Conservation (phyloP, 2,888 invertebrate species). For the Cryptocephalus moraei region DNA sequence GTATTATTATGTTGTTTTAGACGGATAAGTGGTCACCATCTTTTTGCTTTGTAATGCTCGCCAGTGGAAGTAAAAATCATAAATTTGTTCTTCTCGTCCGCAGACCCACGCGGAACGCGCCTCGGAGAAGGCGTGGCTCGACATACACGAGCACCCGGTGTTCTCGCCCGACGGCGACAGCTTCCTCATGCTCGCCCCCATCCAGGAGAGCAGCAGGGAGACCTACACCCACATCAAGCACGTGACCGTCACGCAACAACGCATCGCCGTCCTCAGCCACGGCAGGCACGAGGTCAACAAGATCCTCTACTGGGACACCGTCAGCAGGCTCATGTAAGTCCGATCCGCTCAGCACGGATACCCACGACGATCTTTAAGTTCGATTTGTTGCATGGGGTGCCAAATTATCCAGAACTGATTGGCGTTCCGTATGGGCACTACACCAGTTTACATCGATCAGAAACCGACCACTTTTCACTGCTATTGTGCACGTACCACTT, state of each 20-base stretch:
- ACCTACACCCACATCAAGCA: slow-evolving; percentile 84
- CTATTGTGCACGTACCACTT: too few species aligned
- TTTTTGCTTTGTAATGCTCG: too few species aligned
- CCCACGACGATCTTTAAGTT: too few species aligned
- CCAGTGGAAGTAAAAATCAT: too few species aligned
- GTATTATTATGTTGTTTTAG: too few species aligned
- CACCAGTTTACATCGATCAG: too few species aligned
- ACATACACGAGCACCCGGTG: slow-evolving; percentile 73
- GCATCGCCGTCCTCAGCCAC: slow-evolving; percentile 76
- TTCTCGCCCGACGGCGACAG: slow-evolving; percentile 78
- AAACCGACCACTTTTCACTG: too few species aligned
- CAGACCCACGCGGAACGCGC: slow-evolving; percentile 77
- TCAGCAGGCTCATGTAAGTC: slow-evolving; percentile 66
- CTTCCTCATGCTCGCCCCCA: slow-evolving; percentile 69
- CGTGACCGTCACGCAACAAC: slow-evolving; percentile 69
- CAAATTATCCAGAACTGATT: too few species aligned
- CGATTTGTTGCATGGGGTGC: too few species aligned
- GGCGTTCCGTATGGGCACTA: too few species aligned
- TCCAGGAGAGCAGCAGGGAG: slow-evolving; percentile 75
- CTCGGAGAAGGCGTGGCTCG: slow-evolving; percentile 75
- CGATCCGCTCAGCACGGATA: neutral
- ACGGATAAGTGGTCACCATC: too few species aligned
- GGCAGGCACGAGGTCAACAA: slow-evolving; percentile 75
- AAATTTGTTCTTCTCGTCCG: slow-evolving; percentile 11
- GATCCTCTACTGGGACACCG: slow-evolving; percentile 78